phyloP scores from a whole-genome alignment of 2,113 vertebrate species.

The Aviceda subcristata region DNA sequence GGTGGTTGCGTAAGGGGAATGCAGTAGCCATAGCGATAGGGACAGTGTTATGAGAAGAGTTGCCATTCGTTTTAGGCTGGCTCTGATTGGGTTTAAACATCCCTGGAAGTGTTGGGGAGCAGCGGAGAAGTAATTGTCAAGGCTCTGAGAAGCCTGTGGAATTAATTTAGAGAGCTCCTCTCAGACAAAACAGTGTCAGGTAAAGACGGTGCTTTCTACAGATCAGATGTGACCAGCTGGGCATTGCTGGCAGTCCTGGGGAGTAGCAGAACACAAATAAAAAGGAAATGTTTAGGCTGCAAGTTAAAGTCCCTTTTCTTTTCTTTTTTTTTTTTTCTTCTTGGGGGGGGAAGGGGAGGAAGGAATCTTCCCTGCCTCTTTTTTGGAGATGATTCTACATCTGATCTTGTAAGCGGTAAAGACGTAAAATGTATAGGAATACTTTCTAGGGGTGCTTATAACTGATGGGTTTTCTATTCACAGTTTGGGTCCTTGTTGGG shows the following conservation, averaged over 20 bases:
- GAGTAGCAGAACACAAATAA: neutral
- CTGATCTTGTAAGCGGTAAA: neutral
- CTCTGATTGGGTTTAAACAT: neutral
- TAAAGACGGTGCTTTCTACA: neutral
- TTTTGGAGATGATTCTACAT: neutral
- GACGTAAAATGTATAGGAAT: neutral
- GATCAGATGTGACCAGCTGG: slow-evolving; percentile 2
- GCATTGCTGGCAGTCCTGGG: neutral
- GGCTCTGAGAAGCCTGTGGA: neutral
- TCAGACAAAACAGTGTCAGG: neutral
- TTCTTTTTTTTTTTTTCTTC: neutral
- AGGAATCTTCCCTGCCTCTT: neutral
- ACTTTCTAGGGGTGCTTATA: neutral
- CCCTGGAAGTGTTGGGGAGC: neutral
- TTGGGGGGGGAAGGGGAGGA: accelerated
- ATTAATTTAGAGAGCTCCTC: slow-evolving; percentile 32
- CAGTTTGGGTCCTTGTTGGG: neutral
- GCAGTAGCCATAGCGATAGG: neutral
- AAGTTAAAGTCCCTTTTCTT: neutral
- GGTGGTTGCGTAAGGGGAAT: neutral
- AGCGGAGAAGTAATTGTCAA: neutral
- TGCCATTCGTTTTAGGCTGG: neutral
- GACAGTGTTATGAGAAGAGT: neutral
- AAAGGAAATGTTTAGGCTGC: neutral
- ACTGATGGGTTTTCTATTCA: neutral